phyloP scores from a whole-genome alignment of 2,113 vertebrate genomes.

The Plecturocebus donacophilus region DNA sequence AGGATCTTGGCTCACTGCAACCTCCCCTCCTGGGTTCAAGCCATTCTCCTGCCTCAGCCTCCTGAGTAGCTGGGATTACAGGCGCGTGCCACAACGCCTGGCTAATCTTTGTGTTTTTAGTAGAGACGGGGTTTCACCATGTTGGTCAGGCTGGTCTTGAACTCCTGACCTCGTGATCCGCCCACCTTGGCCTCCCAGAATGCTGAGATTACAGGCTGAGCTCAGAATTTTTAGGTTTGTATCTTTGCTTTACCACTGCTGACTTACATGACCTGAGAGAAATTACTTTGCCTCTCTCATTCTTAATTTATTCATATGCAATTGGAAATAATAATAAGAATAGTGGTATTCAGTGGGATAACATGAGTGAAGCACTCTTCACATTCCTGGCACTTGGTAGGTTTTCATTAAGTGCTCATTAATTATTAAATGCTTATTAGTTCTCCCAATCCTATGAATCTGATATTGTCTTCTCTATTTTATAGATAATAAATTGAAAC shows the following conservation, averaged over 20 bases:
- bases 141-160: too few species aligned
- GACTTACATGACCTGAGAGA: background rate
- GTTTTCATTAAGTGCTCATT: background rate
- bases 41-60: too few species aligned
- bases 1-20: too few species aligned
- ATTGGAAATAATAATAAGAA: background rate
- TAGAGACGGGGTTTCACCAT: too few species aligned
- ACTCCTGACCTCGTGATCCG: too few species aligned
- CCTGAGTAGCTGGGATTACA: too few species aligned
- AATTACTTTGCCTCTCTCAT: background rate
- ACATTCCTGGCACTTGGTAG: background rate
- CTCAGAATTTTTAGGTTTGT: background rate
- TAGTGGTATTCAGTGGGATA: background rate
- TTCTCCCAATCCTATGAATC: background rate
- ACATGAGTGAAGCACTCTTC: background rate
- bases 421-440: background rate
- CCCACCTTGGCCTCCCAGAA: too few species aligned
- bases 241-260: background rate
- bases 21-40: too few species aligned
- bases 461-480: background rate
- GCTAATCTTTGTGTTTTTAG: too few species aligned
- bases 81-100: too few species aligned
- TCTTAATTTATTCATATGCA: background rate
- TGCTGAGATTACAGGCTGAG: too few species aligned
- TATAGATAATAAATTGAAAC: background rate